These are phyloP conservation scores for Vulpes vulpes DNA, from an alignment of 2,113 vertebrate genomes.

Conservation along the genomic window DNA sequence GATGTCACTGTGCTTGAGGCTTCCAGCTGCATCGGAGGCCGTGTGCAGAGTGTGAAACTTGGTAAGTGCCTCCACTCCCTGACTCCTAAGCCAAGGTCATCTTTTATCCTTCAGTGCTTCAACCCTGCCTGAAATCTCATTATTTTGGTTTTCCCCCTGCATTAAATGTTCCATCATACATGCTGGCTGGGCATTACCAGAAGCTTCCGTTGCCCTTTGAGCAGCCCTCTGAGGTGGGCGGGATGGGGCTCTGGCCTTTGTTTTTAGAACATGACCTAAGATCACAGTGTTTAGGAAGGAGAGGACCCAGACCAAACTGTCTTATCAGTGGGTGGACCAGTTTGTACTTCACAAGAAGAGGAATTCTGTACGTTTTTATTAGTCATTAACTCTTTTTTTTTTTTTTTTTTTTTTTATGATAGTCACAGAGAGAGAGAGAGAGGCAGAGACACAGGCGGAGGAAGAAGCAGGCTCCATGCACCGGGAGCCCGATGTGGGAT, in stretches of 20 bases:
- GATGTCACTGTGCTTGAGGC: conserved; percentile 98
- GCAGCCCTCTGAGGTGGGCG: background rate
- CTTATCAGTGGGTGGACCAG: background rate
- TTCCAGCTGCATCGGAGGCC: conserved; percentile 95
- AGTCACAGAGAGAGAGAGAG: no score
- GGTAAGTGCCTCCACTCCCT: conserved; percentile 88
- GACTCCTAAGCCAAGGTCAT: background rate
- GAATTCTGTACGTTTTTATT: background rate
- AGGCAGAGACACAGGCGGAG: no score
- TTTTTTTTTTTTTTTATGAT: no score
- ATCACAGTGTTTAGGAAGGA: background rate
- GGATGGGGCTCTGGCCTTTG: background rate
- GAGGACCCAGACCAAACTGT: background rate
- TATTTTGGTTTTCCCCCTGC: background rate
- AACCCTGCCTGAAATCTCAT: background rate
- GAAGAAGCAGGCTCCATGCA: no score
- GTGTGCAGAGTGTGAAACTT: conserved; percentile 96
- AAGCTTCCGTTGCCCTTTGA: background rate
- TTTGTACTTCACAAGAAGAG: conserved; percentile 32
- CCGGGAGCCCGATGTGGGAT: no score
- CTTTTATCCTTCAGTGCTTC: background rate
- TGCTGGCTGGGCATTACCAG: background rate
- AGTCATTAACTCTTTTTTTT: conserved; percentile 49
- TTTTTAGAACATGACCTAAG: background rate
- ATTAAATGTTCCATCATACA: background rate